A percentile compares a stretch with the other conserved stretches of the same genome.
Evolutionary conservation across 2,113 vertebrate genomes (phyloP).

Genomic region (Lanius ludovicianus): DNA sequence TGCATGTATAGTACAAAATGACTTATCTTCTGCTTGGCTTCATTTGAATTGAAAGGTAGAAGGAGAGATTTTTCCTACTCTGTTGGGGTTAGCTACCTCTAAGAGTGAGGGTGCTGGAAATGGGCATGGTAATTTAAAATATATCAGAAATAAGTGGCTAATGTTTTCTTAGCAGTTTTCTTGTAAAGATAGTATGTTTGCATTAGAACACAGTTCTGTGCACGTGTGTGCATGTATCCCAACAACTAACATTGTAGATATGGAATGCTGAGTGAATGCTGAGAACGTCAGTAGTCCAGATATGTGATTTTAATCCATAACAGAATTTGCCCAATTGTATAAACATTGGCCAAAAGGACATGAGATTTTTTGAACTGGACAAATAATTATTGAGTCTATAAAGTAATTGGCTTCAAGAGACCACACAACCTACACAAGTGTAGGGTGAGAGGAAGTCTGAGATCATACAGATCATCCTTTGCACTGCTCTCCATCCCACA

Average conservation of each 20-base stretch:
- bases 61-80: not conserved
- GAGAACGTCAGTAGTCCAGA: not conserved
- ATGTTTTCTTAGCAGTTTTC: not conserved
- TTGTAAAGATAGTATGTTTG: not conserved
- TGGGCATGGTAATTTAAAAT: not conserved
- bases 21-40: not conserved
- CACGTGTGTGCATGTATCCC: rapidly evolving
- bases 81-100: not conserved
- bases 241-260: not conserved
- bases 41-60: not conserved
- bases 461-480: not conserved
- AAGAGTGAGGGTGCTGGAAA: not conserved
- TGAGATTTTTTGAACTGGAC: not conserved
- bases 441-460: not conserved
- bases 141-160: not conserved
- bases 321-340: not conserved
- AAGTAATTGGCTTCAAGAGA: not conserved
- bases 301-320: not conserved
- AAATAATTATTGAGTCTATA: not conserved
- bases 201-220: not conserved
- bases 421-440: not conserved
- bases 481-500: not conserved
- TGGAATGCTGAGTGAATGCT: not conserved
- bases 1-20: not conserved
- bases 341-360: not conserved